Evolutionary conservation across 2,888 invertebrate genomes (phyloP), one percentile per base, ranked within the genome.

Genomic region (Rhabditophanes sp.): DNA sequence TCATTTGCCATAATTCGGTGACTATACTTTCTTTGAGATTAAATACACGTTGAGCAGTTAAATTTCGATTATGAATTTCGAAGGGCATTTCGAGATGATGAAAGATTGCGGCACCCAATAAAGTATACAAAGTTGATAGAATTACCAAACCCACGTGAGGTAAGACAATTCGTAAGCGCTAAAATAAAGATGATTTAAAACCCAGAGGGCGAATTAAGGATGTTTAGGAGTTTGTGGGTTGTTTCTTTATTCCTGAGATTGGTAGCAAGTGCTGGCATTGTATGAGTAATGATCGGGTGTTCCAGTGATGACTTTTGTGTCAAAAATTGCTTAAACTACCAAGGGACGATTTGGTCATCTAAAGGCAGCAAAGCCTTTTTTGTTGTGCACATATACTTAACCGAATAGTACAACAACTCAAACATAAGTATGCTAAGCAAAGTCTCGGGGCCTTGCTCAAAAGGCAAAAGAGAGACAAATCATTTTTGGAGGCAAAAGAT

Each of bases 111-210:
- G 60, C 64, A 28, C 64, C 62, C 14, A 62, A 39, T 14, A 63
- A 33, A 9, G 63, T 59, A 42, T 63, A 63, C 7, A 47, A 39
- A 11, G 56, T 48, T 9, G 63, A 63, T 14, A 63, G 42, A 12
- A 56, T 31, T 21, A 63, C 57, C 18, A 63, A 45, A 26, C 61
- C 63, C 29, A 63, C 48, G 41, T 63, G 63, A 17, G 60, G 63
- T 18, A 56, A 45, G 37, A 49, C 49, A 32, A 64, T 52, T 19
- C 53, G 52, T 14, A 62, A 39, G 15, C 50, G 49, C 63, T 64
- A 48, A 36, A 64, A 46, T 21, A 1, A 20, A 25, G 3, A 3
- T 12, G 19, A 5, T 37, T 37, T 42, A n/a, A n/a, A n/a, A n/a
- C n/a, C n/a, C n/a, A n/a, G n/a, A n/a, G n/a, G n/a, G n/a, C n/a